A percentile compares a stretch with the other conserved stretches of the same genome.
phyloP scores from a whole-genome alignment of 2,797 vertebrate genomes.

The Muraenolepis orangiensis region DNA sequence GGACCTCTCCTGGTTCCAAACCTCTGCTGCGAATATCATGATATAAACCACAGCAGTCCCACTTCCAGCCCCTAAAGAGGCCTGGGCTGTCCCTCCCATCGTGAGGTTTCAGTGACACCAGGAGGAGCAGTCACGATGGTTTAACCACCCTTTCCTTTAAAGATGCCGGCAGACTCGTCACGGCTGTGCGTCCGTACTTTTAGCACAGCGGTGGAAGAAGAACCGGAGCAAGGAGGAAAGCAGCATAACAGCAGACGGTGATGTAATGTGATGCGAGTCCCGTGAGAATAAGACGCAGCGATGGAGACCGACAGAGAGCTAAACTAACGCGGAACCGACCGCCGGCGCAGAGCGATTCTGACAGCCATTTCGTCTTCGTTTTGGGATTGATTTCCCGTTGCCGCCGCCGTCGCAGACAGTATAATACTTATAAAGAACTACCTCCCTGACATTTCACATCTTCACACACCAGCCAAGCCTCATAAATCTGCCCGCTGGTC shows the following conservation, averaged over 20 bases:
- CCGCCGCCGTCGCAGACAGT: neutral
- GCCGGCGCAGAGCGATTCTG: neutral
- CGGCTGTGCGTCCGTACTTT: too few relatives aligned
- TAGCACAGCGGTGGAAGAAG: neutral
- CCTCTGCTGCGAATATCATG: too few relatives aligned
- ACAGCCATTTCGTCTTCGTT: conserved; percentile 5
- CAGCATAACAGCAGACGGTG: neutral
- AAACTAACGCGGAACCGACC: neutral
- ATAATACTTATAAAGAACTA: conserved; percentile 1
- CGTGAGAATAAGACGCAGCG: neutral
- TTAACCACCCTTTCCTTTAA: too few relatives aligned
- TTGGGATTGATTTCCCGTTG: conserved; percentile 5
- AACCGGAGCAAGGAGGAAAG: neutral
- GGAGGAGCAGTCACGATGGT: too few relatives aligned
- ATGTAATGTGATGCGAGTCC: neutral
- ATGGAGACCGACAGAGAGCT: neutral
- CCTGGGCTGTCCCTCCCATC: too few relatives aligned
- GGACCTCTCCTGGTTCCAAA: neutral
- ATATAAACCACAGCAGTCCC: too few relatives aligned
- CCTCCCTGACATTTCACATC: neutral
- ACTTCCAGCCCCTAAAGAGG: too few relatives aligned
- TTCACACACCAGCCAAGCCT: neutral
- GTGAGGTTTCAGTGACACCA: too few relatives aligned
- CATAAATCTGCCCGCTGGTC: neutral
- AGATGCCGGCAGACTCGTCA: too few relatives aligned